Base-by-base conservation (phyloP, 2,888 invertebrate species). In the Serrognathus titanus region DNA sequence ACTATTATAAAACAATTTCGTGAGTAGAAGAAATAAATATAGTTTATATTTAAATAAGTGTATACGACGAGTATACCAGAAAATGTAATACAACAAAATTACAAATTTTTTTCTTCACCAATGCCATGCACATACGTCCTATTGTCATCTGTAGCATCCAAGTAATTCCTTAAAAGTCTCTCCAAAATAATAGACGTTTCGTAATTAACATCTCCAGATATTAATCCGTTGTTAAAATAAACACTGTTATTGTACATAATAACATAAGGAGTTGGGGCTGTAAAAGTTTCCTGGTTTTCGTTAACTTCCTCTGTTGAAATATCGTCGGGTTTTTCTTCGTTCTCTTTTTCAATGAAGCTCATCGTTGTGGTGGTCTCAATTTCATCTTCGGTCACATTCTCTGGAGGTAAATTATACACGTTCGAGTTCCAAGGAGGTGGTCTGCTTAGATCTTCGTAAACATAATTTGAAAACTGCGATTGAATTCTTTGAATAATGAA, bases 401-500 rank as follows among this genome's bases (percentile, higher is more conserved):
- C 31, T 8, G 57, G 57, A 12, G 57, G 45, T 6, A 53, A 49
- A 8, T 49, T 57, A 20, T 58, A 58, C 41, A 55, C 51, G 7
- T 79, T 71, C 65, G 69, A 68, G 63, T 77, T 69, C 69, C 72
- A 71, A 46, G 75, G 66, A 60, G 72, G 66, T 38, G 79, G 79
- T 61, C 80, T 63, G 69, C 79, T 79, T 61, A 81, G 69, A 69
- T 85, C 83, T 63, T 82, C 81, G 20, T 85, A 81, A 51, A 83
- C 76, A 66, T 85, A 85, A n/a, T 85, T 83, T 0, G 89, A 89
- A 77, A 86, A 85, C 64, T 85, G 80, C 0, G 85, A 82, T 75
- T 89, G 89, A 51, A 89, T 82, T 47, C 85, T 81, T 70, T 89
- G 88, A 5, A 88, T 82, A 40, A 89, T 72, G 63, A 83, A 83